These are phyloP conservation scores for Florisuga fusca DNA, from an alignment of 2,797 vertebrate genomes.

Conservation along the genomic window DNA sequence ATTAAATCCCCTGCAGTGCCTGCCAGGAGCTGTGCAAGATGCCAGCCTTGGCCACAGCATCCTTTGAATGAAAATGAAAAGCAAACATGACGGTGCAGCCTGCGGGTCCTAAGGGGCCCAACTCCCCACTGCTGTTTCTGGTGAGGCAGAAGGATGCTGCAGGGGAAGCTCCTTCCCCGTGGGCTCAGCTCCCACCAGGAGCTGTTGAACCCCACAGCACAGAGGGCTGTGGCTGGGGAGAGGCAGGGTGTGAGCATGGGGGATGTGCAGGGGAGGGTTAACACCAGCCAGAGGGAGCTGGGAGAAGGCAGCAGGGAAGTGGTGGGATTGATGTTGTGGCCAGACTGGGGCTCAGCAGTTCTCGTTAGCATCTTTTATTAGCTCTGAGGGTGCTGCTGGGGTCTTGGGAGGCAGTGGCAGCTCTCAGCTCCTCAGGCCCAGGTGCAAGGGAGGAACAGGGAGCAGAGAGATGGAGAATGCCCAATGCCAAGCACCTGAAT, in stretches of 20 bases:
- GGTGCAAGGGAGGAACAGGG: conserved; percentile 28
- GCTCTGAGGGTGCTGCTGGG: not conserved
- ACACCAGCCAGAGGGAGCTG: not conserved
- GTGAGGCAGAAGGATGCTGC: not conserved
- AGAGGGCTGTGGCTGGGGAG: rapidly evolving
- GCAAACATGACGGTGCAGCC: rapidly evolving
- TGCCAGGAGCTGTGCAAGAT: not conserved
- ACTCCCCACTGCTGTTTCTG: rapidly evolving
- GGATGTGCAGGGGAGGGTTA: rapidly evolving
- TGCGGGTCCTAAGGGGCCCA: rapidly evolving
- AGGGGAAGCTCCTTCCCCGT: not conserved
- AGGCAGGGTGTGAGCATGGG: not conserved
- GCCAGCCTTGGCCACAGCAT: not conserved
- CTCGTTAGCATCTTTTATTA: not conserved
- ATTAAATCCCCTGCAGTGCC: not conserved
- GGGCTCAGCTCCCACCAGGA: not conserved
- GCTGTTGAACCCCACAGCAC: rapidly evolving
- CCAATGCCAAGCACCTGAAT: not conserved
- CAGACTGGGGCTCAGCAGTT: not conserved
- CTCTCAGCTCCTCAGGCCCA: not conserved
- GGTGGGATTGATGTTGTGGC: not conserved
- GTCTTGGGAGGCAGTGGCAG: not conserved
- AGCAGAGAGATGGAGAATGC: not conserved
- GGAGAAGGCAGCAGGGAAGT: not conserved
- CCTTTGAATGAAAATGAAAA: not conserved